These are phyloP conservation scores for Acanthiza pusilla DNA, from an alignment of 2,797 vertebrate species.

Conservation along the genomic window DNA sequence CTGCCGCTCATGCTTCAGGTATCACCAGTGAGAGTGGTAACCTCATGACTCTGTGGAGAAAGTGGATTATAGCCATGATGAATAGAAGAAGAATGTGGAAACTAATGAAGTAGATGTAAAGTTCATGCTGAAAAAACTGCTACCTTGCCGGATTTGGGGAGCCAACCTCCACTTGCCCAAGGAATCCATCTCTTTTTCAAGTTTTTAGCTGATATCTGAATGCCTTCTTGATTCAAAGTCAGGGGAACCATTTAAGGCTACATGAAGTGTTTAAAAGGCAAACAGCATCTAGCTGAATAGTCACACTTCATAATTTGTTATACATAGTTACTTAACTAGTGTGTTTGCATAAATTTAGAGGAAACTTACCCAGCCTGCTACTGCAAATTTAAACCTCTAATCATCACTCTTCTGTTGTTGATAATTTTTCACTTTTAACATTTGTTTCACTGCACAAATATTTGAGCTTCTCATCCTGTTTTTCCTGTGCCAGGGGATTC, in stretches of 20 bases:
- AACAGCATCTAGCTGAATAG: not conserved
- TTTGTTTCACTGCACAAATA: not conserved
- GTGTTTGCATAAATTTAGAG: not conserved
- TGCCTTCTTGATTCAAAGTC: not conserved
- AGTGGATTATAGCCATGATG: not conserved
- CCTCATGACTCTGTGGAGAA: rapidly evolving
- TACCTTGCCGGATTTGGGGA: not conserved
- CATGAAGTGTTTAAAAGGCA: not conserved
- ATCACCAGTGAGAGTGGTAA: not conserved
- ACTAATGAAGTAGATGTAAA: not conserved
- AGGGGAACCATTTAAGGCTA: not conserved
- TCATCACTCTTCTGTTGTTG: not conserved
- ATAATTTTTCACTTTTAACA: not conserved
- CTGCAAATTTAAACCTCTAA: not conserved
- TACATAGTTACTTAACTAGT: not conserved
- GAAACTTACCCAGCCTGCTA: not conserved
- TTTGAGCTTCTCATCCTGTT: not conserved
- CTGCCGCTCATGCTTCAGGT: not conserved
- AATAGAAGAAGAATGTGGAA: not conserved
- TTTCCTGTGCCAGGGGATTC: not conserved
- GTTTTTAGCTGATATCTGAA: not conserved
- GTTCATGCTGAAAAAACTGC: not conserved
- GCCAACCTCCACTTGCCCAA: not conserved
- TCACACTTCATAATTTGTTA: not conserved
- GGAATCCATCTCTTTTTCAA: not conserved